Evolutionary conservation across 2,888 invertebrate species (phyloP), one percentile per base, ranked within the genome.

Genomic region (Sericinus montela): DNA sequence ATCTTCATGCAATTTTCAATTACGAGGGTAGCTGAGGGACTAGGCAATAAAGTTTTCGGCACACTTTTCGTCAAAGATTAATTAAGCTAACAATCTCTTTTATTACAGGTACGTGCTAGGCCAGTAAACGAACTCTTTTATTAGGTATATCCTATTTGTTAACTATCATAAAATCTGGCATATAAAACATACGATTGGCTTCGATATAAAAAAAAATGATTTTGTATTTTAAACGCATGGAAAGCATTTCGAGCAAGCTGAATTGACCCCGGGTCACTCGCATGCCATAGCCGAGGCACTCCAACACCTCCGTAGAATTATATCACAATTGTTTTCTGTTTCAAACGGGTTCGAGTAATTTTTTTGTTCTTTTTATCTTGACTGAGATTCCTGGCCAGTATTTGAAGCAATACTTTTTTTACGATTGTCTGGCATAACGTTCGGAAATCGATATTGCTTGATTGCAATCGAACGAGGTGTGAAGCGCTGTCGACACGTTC

Each of bases 321-420:
- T 80, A 75, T 75, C 72, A 73, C 83, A 80, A 84, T 84, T 83
- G 83, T 84, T 78, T 79, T 71, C 70, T 65, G 67, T 70, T 71
- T 71, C 67, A 69, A 65, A 67, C 64, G 63, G 56, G 57, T 60
- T 39, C 32, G n/a, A 3, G 11, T 16, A 5, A 19, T 29, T 64
- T 57, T 65, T 69, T 70, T 32, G 13, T 70, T 39, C 19, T 14
- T 10, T 19, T 37, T 30, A 16, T 7, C 9, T 8, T 8, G 4
- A 45, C 45, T 19, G 25, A 29, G 38, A 34, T 48, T 34, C 48
- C 38, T 39, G 14, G 30, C 19, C 10, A 13, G 19, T n/a, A 11
- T 30, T 38, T 15, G 41, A 64, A 69, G 67, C 67, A 59, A 67
- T 69, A 69, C 69, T 68, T 67, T 75, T 76, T 80, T 76, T 55